Conservation (phyloP, 1,140 invertebrate genomes). For the Drosophila gunungcola region DNA sequence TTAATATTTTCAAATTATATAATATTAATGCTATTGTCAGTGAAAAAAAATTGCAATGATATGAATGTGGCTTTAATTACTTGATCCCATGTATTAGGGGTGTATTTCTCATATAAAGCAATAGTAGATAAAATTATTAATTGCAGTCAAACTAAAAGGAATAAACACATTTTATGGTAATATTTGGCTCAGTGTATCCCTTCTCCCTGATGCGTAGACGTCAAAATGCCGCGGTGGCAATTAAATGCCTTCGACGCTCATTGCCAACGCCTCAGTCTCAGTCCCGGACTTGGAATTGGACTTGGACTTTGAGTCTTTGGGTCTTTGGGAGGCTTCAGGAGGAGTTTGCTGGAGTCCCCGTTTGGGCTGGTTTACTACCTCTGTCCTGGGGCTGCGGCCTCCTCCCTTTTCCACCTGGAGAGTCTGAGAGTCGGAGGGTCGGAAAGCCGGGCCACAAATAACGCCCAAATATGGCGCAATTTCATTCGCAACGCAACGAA, state of each 20-base stretch:
- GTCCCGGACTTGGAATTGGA: no score
- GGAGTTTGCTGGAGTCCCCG: not conserved
- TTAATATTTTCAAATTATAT: no score
- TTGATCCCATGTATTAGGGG: no score
- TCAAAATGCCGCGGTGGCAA: conserved; percentile 75
- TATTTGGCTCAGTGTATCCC: conserved; percentile 6
- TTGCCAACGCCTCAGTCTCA: conserved; percentile 65
- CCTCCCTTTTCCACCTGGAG: conserved; percentile 21
- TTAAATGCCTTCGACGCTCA: conserved; percentile 71
- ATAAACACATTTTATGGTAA: not conserved
- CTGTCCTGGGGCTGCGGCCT: conserved; percentile 16
- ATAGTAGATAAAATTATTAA: no score
- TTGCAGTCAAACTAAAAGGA: no score
- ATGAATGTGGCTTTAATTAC: no score
- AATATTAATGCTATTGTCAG: no score
- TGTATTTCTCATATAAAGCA: no score
- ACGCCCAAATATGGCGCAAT: conserved; percentile 83
- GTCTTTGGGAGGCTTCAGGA: not conserved
- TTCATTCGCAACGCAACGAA: conserved; percentile 78
- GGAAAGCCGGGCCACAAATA: conserved; percentile 63
- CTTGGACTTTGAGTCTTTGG: conserved; percentile 22
- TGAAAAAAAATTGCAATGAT: no score
- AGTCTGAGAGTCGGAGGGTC: conserved; percentile 2
- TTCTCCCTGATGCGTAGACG: conserved; percentile 58
- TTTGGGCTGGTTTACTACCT: conserved; percentile 19